Base-by-base conservation (phyloP, 2,113 vertebrate species). In the Cyprinodon tularosa region DNA sequence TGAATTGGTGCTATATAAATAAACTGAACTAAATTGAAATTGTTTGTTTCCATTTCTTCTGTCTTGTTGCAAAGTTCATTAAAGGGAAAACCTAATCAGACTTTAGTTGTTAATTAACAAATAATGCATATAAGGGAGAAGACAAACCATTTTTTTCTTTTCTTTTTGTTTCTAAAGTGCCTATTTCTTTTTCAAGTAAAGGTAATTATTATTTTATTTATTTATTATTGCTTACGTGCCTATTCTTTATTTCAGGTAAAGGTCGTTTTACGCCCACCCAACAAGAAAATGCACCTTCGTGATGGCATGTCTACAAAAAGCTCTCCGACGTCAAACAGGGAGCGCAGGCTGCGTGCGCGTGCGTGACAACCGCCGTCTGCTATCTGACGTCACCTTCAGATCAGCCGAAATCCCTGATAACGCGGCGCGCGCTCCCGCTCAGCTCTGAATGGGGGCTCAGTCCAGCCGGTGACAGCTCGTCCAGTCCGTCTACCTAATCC, bases 341-440 rank as follows among this genome's bases (percentile, higher is more conserved):
- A 12, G 60, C 69, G 22, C 12, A n/a, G 50, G 63, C 17, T 61
- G 71, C 89, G 88, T 84, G 86, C 89, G 85, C 89, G 89, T 3
- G 73, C 88, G 3, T 53, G 75, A 40, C 42, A 13, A 7, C 1
- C 12, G 37, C 15, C 69, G 73, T 38, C 71, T 48, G 12, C 62
- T 38, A 76, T 76, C 71, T 87, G 90, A 92, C 90, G 90, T 91
- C 89, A 90, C 44, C 74, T 70, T 66, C 66, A 47, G 86, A 82
- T 86, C 76, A 76, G 67, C 77, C 84, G 90, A 92, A 92, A 90
- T 90, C 91, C 90, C 91, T 70, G 84, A 84, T 84, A 89, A 90
- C 76, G 77, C 77, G 80, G 40, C 10, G 89, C 91, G 86, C 89
- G 87, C 73, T 82, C 86, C 72, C 90, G 88, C 76, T 81, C 72